Base-by-base conservation (phyloP, 2,113 vertebrate species). In the Dendrocopos noguchii region DNA sequence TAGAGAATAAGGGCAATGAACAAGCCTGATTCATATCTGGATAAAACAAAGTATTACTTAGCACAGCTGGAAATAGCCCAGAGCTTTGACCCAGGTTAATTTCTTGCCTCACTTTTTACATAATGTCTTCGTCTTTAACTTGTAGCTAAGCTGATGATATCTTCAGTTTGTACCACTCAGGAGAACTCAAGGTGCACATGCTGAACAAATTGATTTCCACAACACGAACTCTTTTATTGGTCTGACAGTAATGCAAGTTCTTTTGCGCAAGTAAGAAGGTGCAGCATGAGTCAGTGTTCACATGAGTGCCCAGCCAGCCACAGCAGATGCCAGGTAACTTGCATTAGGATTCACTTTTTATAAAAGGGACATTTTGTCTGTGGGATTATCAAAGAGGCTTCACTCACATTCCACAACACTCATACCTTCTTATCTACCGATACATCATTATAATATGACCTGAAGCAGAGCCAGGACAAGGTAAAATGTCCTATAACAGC, bases 21-120 rank as follows among this genome's bases (percentile, higher is more conserved):
- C 87, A 91, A 92, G 53, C 28, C 63, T 80, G 67, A 95, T 91
- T 97, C 73, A 80, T 92, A 92, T 94, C 82, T 91, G 73, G 55
- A 94, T 94, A 93, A 91, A 95, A 84, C 66, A 89, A 87, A 95
- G 75, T 79, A 84, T 90, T 93, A 96, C 44, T 94, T 95, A 92
- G 82, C 87, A 87, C 81, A 93, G 91, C 22, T 93, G 92, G 94
- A 97, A 94, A 66, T 8, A 91, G n/a, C 27, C 39, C 60, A 50
- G 39, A 65, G 63, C n/a, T 55, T 44, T 84, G 31, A 77, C 50
- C 21, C 46, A 74, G 21, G 61, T 42, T 56, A 91, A 76, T 4
- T 68, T 81, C 5, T 34, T 11, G 1, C 61, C 31, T 73, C 7
- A 2, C 7, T 46, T 76, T 39, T 36, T 57, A 22, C n/a, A 29